These are phyloP conservation scores for Addax nasomaculatus DNA, from an alignment of 2,113 vertebrate species.

Conservation along the genomic window DNA sequence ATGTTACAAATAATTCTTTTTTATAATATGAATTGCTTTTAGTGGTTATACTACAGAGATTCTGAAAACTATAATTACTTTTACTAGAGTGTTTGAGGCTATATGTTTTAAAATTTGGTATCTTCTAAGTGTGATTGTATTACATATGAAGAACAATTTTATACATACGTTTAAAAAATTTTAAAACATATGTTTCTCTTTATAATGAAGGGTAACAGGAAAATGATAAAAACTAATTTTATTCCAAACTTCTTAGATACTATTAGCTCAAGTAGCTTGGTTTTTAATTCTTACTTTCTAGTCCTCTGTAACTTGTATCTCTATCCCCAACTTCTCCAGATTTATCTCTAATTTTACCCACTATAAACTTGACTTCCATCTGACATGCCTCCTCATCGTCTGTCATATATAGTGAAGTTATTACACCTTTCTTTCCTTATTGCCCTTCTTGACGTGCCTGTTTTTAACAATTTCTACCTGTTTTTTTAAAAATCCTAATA, in stretches of 20 bases:
- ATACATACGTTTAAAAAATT: background rate
- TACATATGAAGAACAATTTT: background rate
- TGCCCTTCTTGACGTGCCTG: background rate
- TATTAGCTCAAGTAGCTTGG: background rate
- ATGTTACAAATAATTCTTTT: background rate
- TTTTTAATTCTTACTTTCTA: conserved; percentile 6
- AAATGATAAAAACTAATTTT: background rate
- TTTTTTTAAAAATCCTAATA: background rate
- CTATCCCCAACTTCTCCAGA: background rate
- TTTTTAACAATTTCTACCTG: background rate
- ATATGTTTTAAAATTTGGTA: conserved; percentile 1
- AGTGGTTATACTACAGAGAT: background rate
- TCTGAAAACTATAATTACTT: background rate
- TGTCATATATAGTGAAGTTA: background rate
- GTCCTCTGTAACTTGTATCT: background rate
- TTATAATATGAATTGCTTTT: conserved; percentile 15
- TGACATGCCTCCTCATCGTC: background rate
- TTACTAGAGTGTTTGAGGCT: background rate
- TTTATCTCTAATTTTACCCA: background rate
- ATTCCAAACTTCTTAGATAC: background rate
- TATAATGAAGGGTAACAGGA: background rate
- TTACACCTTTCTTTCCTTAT: background rate
- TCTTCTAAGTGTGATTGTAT: background rate
- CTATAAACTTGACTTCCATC: background rate
- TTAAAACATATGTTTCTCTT: background rate